Evolutionary conservation across 2,113 vertebrate species (phyloP), one percentile per base, ranked within the genome.

Genomic region (Trinectes maculatus): DNA sequence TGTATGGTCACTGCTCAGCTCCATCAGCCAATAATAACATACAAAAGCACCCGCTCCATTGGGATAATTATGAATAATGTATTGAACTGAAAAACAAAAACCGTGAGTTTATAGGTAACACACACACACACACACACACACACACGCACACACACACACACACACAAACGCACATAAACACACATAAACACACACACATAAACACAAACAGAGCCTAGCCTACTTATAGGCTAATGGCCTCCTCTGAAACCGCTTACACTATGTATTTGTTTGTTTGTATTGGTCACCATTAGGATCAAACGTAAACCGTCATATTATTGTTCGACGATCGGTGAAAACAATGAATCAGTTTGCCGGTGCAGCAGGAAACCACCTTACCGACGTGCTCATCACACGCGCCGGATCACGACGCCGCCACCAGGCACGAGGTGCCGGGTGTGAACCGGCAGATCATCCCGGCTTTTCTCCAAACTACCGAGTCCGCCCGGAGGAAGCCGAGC

Each of bases 321-420:
- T 6, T 36, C 8, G 34, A 13, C 29, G 29, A 31, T 24, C 5
- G 52, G n/a, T 33, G 5, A 3, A 16, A 1, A 13, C 24, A 48
- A 8, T 53, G n/a, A n/a, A 40, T 55, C 8, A 19, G 49, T 57
- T 7, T 33, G 19, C 52, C 49, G 36, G 13, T 6, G 36, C 9
- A 42, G 21, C 57, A 18, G 24, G 44, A 18, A 44, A 21, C 48
- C 59, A 67, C 31, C 85, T 90, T 87, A 89, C 84, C 86, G 81
- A 62, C 13, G 66, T 56, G 89, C 63, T 87, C 89, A 89, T 87
- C 52, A 69, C 68, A 79, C 66, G 68, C 63, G 37, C 61, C 33
- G 56, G 42, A 76, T 44, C 77, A 49, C 49, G 31, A n/a, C 46
- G 5, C 64, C 29, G 43, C 81, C 80, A 83, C 71, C 61, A 63